Evolutionary conservation across 2,888 invertebrate genomes (phyloP).

Genomic region (Apodemia hepburni): DNA sequence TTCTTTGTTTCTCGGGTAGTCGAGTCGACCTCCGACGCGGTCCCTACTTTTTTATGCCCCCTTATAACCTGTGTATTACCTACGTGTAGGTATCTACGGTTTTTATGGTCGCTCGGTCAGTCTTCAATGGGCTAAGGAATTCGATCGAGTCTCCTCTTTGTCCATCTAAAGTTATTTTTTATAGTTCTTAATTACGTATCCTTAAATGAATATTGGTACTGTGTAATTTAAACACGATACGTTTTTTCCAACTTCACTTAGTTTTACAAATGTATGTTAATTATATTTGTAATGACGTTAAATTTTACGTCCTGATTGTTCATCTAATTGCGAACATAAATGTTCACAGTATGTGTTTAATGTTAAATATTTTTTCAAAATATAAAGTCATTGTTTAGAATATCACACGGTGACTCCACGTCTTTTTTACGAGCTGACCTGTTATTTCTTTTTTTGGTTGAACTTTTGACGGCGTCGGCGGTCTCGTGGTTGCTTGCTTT

Average conservation of each 20-base stretch:
- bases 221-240: slow-evolving; percentile 31
- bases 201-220: slow-evolving; percentile 37
- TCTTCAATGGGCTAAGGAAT: slow-evolving; percentile 79
- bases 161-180: slow-evolving; percentile 43
- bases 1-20: slow-evolving; percentile 80
- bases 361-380: slow-evolving; percentile 7
- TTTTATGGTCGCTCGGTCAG: slow-evolving; percentile 77
- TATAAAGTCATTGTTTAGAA: slow-evolving; percentile 8
- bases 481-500: slow-evolving; percentile 76
- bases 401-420: slow-evolving; percentile 58
- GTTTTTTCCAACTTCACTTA: slow-evolving; percentile 9
- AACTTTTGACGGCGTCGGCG: slow-evolving; percentile 66
- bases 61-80: slow-evolving; percentile 79
- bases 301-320: slow-evolving; percentile 20
- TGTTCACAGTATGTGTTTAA: not conserved
- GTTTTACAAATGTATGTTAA: slow-evolving; percentile 15
- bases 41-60: slow-evolving; percentile 76
- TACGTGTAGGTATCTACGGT: slow-evolving; percentile 79
- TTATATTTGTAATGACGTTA: slow-evolving; percentile 17
- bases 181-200: slow-evolving; percentile 39
- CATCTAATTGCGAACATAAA: slow-evolving; percentile 10
- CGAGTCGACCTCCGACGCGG: slow-evolving; percentile 77
- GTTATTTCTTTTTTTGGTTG: slow-evolving; percentile 70
- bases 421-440: slow-evolving; percentile 74
- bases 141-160: slow-evolving; percentile 75